Conservation (phyloP, 1,140 invertebrate genomes). For the Pogonomyrmex californicus region DNA sequence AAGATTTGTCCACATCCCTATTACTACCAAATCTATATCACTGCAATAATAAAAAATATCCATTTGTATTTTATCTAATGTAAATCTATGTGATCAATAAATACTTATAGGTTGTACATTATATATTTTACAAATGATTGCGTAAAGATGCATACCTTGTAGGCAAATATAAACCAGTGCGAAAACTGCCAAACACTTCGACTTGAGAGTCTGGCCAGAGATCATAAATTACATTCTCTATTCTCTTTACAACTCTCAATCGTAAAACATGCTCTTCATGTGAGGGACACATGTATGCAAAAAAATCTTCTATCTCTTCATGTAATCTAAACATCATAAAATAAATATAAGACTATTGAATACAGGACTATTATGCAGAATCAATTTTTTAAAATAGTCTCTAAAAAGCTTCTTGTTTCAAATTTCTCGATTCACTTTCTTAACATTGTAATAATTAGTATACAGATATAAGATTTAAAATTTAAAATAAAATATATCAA, state of each 20-base stretch:
- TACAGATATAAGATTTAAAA: too few species aligned
- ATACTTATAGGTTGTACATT: neutral
- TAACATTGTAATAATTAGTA: too few species aligned
- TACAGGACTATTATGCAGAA: neutral
- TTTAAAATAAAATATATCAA: too few species aligned
- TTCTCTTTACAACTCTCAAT: constrained; percentile 94
- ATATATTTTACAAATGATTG: constrained; percentile 4
- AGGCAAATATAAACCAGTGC: constrained; percentile 97
- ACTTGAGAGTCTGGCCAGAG: constrained; percentile 97
- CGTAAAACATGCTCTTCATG: constrained; percentile 95
- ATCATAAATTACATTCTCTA: constrained; percentile 94
- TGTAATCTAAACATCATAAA: constrained; percentile 90
- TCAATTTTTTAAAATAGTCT: neutral
- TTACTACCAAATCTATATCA: constrained; percentile 99
- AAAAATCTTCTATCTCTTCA: constrained; percentile 99
- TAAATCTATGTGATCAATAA: neutral
- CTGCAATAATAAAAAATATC: constrained; percentile 87
- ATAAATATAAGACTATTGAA: constrained; percentile 16
- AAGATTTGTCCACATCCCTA: constrained; percentile 97
- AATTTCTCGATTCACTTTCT: too few species aligned
- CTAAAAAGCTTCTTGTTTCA: too few species aligned
- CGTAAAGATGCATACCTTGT: constrained; percentile 89
- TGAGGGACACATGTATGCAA: constrained; percentile 96
- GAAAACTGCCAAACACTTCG: constrained; percentile 98
- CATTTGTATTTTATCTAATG: neutral